Conservation (phyloP, 2,113 vertebrate species). For the Smithornis capensis region DNA sequence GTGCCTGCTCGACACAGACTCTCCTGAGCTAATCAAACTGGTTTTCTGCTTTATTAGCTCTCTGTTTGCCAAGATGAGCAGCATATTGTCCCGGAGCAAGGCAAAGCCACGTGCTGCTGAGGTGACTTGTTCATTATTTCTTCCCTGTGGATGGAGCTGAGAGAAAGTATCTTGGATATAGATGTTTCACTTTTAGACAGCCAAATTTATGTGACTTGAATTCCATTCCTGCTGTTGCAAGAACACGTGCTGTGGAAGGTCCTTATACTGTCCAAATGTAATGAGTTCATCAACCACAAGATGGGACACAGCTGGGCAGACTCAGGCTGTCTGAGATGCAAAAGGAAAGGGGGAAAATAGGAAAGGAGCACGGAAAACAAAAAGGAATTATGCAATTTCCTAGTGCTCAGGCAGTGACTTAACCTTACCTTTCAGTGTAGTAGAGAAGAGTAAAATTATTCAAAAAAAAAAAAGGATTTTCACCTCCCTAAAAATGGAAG, state of each 20-base stretch:
- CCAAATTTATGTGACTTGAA: neutral
- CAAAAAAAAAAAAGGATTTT: rapidly evolving
- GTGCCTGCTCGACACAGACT: neutral
- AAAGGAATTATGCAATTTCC: neutral
- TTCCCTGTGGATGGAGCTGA: neutral
- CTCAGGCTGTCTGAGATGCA: neutral
- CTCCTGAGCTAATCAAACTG: neutral
- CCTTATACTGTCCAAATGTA: neutral
- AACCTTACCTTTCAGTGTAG: neutral
- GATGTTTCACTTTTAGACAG: neutral
- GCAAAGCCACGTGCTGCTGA: neutral
- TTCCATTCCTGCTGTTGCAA: neutral
- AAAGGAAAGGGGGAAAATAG: neutral
- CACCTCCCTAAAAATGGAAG: neutral
- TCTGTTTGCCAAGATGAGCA: neutral
- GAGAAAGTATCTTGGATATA: neutral
- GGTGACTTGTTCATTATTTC: neutral
- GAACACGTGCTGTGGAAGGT: neutral
- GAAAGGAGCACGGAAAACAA: neutral
- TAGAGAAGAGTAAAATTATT: neutral
- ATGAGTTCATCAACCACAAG: neutral
- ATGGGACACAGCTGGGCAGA: neutral
- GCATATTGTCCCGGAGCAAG: neutral
- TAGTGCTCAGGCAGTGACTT: neutral
- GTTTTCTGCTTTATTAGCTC: neutral